Evolutionary conservation across 2,797 vertebrate genomes (phyloP), one percentile per base, ranked within the genome.

Genomic region (Spea hammondii): DNA sequence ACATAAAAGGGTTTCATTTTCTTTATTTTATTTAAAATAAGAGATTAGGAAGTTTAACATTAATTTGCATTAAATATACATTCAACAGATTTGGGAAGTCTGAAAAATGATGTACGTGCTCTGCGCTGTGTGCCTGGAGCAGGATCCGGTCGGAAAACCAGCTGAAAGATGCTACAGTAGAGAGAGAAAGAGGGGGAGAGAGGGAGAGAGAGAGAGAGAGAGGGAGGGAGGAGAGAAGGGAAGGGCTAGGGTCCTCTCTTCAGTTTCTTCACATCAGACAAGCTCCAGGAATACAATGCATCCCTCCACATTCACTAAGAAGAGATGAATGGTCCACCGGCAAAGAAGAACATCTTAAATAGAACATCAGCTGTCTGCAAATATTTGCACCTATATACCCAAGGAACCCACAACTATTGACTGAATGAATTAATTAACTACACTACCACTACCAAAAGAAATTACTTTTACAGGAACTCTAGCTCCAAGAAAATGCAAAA

Each of bases 211-310:
- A 12, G 68, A 75, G 69, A 54, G 70, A 72, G 55, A 12, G 11
- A 62, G 59, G 59, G 14, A 81, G 55, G 79, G 69, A 62, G 71
- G 74, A 71, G 69, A 77, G 74, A 62, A 68, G 74, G 68, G 79
- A 65, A 54, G 75, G 76, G 59, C 65, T 77, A 57, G 60, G 72
- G 6, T 60, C 69, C 53, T 8, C 32, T 66, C 68, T 54, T 7
- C 48, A 65, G 50, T 17, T 68, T 57, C 72, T 55, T 64, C 46
- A 44, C 59, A 65, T 72, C 46, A 50, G 57, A 13, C 44, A 70
- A 74, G 65, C 60, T 71, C 62, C 44, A 17, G 65, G 50, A 11
- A 48, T 70, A 49, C 60, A 50, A 13, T 9, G 32, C 46, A 54
- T 10, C 57, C 55, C 57, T 50, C 13, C 55, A 64, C 4, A 76